Percentiles rank a stretch among this genome's conserved stretches.
Evolutionary conservation across 1,140 invertebrate species (phyloP).

Genomic region (Tetranychus urticae): DNA sequence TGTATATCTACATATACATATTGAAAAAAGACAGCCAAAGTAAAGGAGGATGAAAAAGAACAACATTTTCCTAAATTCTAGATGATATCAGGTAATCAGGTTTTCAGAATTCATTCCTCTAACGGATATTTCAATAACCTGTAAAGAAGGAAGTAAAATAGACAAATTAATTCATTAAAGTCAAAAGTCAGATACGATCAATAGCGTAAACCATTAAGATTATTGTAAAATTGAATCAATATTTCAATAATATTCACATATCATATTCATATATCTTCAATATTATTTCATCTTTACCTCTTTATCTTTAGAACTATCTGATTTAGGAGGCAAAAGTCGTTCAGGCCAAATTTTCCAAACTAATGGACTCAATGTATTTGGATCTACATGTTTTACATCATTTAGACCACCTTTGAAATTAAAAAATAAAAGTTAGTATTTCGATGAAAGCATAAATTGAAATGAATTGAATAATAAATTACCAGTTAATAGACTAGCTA

Average conservation of each 20-base stretch:
- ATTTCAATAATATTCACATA: too few relatives aligned
- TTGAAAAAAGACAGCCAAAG: too few relatives aligned
- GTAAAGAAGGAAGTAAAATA: not conserved
- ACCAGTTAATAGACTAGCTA: not conserved
- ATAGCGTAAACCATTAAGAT: too few relatives aligned
- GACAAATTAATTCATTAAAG: not conserved
- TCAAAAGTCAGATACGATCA: too few relatives aligned
- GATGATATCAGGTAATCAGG: too few relatives aligned
- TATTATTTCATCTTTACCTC: not conserved
- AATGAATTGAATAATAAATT: not conserved
- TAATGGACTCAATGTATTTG: not conserved
- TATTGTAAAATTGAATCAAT: too few relatives aligned
- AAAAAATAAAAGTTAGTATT: not conserved
- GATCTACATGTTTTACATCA: not conserved
- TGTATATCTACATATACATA: too few relatives aligned
- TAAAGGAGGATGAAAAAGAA: too few relatives aligned
- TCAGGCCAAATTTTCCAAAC: not conserved
- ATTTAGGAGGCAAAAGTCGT: not conserved
- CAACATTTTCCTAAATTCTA: too few relatives aligned
- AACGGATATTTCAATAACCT: not conserved
- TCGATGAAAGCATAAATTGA: not conserved
- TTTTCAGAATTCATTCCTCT: not conserved
- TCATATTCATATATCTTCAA: not conserved
- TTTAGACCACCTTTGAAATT: not conserved
- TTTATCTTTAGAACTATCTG: not conserved